Evolutionary conservation across 2,113 vertebrate genomes (phyloP), one percentile per base, ranked within the genome.

Genomic region (Python bivittatus): DNA sequence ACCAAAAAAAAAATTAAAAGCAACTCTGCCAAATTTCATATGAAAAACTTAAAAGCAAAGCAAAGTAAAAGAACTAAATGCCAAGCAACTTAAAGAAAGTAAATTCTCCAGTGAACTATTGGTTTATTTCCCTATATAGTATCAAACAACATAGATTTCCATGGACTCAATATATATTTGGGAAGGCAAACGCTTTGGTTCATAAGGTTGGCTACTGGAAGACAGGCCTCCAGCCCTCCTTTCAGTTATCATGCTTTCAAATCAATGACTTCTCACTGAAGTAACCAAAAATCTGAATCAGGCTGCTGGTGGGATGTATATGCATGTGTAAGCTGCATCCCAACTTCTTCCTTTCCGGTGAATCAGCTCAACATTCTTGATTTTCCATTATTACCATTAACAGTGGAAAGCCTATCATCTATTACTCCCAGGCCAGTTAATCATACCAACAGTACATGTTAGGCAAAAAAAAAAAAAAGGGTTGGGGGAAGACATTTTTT

Each of bases 401-500:
- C 33, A 79, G 17, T 42, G 72, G 22, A 79, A 79, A 79, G 17
- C 17, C 33, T 79, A 79, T 38, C 38, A 42, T 42, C 6, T 22
- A 79, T 79, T 8, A 79, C 15, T 22, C 33, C 68, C 33, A 79
- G 17, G 17, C 33, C 33, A 42, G 17, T 22, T 79, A 20, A 79
- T 79, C 33, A 42, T 38, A 79, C 33, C 33, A 17, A 22, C 68
- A 79, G 38, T 38, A 38, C 2, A 79, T 79, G 33, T 42, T 42
- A 3, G 33, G 33, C 2, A 0, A 1, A 0, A 0, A 1, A 1
- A 9, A 38, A 0, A 1, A 1, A 9, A 38, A 42, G 72, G 48
- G 38, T 42, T 79, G 72, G 33, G 17, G 72, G 33, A 79, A 42
- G 72, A 42, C 38, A 42, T 42, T 22, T 79, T 42, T 79, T 42